A percentile compares a stretch with the other conserved stretches of the same genome.
These are phyloP conservation scores for Protaetia brevitarsis DNA, from an alignment of 1,140 invertebrate species.

Conservation along the genomic window DNA sequence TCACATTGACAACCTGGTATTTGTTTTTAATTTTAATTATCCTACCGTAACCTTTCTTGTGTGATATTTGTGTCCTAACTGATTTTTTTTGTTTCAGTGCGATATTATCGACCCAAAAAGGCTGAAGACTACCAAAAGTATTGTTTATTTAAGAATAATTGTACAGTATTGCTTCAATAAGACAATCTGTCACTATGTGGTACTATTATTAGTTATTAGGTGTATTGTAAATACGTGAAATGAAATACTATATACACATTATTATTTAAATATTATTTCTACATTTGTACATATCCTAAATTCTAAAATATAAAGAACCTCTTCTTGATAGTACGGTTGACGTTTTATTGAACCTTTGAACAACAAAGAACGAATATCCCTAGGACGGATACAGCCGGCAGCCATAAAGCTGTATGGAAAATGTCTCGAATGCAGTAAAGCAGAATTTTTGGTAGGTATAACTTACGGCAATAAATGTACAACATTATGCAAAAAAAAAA, in stretches of 20 bases:
- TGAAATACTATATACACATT: constrained; percentile 5
- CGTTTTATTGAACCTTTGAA: background rate
- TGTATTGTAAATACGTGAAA: constrained; percentile 11
- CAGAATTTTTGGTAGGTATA: too few species aligned
- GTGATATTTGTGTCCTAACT: background rate
- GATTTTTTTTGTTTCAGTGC: constrained; percentile 19
- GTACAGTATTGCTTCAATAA: constrained; percentile 24
- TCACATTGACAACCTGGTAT: too few species aligned
- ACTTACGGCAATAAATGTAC: background rate
- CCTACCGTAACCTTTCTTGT: background rate
- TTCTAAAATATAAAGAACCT: constrained; percentile 7
- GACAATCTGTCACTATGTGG: constrained; percentile 25
- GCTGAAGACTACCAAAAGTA: constrained; percentile 33
- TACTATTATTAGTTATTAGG: constrained; percentile 2
- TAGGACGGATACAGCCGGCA: background rate
- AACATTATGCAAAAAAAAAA: background rate
- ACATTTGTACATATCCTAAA: constrained; percentile 27
- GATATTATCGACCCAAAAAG: constrained; percentile 26
- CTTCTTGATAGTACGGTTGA: constrained; percentile 9
- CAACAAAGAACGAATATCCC: background rate
- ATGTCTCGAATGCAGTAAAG: too few species aligned
- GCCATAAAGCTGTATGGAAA: background rate
- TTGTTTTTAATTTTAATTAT: too few species aligned
- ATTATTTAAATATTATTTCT: constrained; percentile 26
- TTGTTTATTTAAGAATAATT: constrained; percentile 25